These are phyloP conservation scores for Anolis apletophallus DNA, from an alignment of 2,797 vertebrate species.

Conservation along the genomic window DNA sequence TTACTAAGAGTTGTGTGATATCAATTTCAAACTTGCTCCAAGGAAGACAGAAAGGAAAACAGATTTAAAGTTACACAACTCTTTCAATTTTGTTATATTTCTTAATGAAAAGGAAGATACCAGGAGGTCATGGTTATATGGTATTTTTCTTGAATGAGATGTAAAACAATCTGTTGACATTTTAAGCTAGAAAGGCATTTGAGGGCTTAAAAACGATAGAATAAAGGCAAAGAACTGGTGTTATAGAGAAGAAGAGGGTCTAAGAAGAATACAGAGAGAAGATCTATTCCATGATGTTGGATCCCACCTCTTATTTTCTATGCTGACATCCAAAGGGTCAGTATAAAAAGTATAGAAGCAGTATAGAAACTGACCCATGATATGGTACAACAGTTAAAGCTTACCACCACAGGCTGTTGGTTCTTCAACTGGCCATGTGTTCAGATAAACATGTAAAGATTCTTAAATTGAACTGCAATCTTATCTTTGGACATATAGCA, in stretches of 20 bases:
- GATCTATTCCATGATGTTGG: neutral
- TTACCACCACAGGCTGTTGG: neutral
- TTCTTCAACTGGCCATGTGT: neutral
- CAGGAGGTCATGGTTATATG: neutral
- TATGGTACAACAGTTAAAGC: neutral
- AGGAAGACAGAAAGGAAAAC: neutral
- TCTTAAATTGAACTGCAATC: neutral
- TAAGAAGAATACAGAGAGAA: neutral
- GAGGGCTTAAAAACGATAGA: neutral
- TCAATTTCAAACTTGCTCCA: constrained; percentile 11
- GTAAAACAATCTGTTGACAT: neutral
- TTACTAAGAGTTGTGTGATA: neutral
- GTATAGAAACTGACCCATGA: neutral
- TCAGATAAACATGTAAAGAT: neutral
- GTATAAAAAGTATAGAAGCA: neutral
- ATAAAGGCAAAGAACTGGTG: neutral
- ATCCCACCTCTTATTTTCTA: neutral
- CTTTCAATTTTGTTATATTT: constrained; percentile 10
- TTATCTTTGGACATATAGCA: neutral
- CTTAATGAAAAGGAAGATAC: constrained; percentile 16
- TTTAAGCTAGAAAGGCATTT: neutral
- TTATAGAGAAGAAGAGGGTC: neutral
- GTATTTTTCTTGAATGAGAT: neutral
- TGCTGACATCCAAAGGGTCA: neutral
- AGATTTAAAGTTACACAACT: constrained; percentile 10